These are phyloP conservation scores for Rhyzopertha dominica DNA, from an alignment of 1,140 invertebrate genomes.

Conservation along the genomic window DNA sequence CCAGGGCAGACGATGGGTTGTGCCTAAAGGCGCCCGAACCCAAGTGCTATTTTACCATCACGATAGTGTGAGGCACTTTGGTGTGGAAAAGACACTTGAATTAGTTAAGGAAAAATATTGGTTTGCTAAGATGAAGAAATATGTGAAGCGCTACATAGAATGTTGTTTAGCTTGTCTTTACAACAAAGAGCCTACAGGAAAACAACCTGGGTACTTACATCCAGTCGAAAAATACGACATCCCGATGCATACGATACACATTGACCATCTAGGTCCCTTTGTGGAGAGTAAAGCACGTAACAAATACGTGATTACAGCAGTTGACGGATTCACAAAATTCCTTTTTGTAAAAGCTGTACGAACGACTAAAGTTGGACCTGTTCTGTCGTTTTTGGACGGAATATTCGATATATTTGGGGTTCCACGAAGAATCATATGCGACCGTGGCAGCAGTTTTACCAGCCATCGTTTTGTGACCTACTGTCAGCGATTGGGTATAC, in stretches of 20 bases:
- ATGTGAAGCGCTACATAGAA: constrained; percentile 8
- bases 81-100: constrained; percentile 17
- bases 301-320: constrained; percentile 34
- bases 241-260: constrained; percentile 19
- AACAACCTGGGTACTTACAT: constrained; percentile 12
- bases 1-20: constrained; percentile 14
- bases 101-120: constrained; percentile 17
- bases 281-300: constrained; percentile 19
- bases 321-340: constrained; percentile 44
- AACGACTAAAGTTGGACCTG: constrained; percentile 5
- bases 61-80: constrained; percentile 19
- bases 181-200: constrained; percentile 10
- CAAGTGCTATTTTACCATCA: constrained; percentile 17
- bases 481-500: constrained; percentile 28
- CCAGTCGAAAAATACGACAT: constrained; percentile 11
- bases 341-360: constrained; percentile 8
- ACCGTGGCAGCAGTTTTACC: constrained; percentile 38
- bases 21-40: constrained; percentile 19
- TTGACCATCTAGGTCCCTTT: constrained; percentile 28
- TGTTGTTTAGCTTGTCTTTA: constrained; percentile 7
- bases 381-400: not conserved
- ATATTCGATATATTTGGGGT: constrained; percentile 33
- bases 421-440: constrained; percentile 33
- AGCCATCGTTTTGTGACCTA: constrained; percentile 23
- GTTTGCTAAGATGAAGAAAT: constrained; percentile 23